A percentile compares a stretch with the other conserved stretches of the same genome.
These are phyloP conservation scores for Euleptes europaea DNA, from an alignment of 2,113 vertebrate species.

Conservation along the genomic window DNA sequence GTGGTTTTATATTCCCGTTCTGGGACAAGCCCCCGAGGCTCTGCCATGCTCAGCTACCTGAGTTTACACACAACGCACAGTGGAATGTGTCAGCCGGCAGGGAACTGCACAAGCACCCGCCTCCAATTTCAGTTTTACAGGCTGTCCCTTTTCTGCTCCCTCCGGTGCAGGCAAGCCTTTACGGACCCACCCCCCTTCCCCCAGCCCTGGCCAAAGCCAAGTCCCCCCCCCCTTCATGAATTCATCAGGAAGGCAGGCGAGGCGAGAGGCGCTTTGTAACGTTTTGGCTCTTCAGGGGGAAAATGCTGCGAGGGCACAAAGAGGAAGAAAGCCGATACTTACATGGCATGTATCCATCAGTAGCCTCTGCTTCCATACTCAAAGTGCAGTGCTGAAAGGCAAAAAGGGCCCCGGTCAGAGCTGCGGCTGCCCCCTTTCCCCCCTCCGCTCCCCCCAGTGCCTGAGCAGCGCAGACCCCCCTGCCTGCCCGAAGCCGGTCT, in stretches of 20 bases:
- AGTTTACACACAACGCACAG: constrained; percentile 17
- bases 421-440: constrained; percentile 55
- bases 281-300: background rate
- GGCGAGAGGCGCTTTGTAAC: background rate
- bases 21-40: background rate
- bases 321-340: constrained; percentile 80
- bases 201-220: too few relatives aligned
- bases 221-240: too few relatives aligned
- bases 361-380: constrained; percentile 91
- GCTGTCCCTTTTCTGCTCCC: constrained; percentile 6
- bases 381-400: constrained; percentile 86
- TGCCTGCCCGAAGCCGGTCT: constrained; percentile 34
- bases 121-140: background rate
- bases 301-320: constrained; percentile 38
- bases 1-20: constrained; percentile 11
- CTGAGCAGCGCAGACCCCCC: constrained; percentile 75
- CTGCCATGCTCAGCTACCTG: background rate
- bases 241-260: background rate
- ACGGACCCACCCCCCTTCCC: too few relatives aligned
- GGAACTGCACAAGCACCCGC: background rate
- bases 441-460: constrained; percentile 81
- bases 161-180: constrained; percentile 19
- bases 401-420: constrained; percentile 75
- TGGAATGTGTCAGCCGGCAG: background rate
- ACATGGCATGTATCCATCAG: constrained; percentile 91